These are phyloP conservation scores for Corella eumyota DNA, from an alignment of 23 tunicate genomes.

Conservation along the genomic window DNA sequence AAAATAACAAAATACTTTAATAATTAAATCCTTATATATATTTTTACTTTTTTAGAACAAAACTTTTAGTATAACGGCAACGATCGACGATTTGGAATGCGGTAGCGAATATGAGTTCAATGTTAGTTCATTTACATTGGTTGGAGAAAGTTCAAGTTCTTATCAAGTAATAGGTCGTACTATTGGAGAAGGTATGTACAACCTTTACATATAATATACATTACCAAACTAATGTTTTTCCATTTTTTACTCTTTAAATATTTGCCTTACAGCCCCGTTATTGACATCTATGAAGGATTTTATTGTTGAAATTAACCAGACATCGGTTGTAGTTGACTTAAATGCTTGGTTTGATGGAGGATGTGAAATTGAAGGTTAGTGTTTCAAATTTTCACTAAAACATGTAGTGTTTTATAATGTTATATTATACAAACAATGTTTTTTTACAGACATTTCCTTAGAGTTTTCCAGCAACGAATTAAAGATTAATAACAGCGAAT, in stretches of 20 bases:
- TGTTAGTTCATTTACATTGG: constrained; percentile 3
- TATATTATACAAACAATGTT: too few species aligned
- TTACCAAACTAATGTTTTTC: not conserved
- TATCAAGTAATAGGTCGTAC: constrained; percentile 6
- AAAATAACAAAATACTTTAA: too few species aligned
- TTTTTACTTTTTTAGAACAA: too few species aligned
- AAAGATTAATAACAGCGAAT: too few species aligned
- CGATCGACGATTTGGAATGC: constrained; percentile 29
- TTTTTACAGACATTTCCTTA: too few species aligned
- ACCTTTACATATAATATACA: not conserved
- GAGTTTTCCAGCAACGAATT: too few species aligned
- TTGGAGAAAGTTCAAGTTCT: constrained; percentile 20
- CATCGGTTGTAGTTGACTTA: constrained; percentile 15
- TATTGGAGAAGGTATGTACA: constrained; percentile 29
- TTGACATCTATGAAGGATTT: constrained; percentile 23
- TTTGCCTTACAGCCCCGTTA: constrained; percentile 18
- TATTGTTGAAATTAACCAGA: constrained; percentile 14
- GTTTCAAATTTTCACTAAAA: constrained; percentile 1
- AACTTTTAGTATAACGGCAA: too few species aligned
- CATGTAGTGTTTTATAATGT: too few species aligned
- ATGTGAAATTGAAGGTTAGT: constrained; percentile 32
- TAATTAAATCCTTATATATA: too few species aligned
- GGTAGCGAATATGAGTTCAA: constrained; percentile 18
- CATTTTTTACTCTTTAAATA: too few species aligned
- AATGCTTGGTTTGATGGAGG: constrained; percentile 31